A percentile compares a stretch with the other conserved stretches of the same genome.
phyloP scores from a whole-genome alignment of 2,113 vertebrate genomes.

The Puma concolor region DNA sequence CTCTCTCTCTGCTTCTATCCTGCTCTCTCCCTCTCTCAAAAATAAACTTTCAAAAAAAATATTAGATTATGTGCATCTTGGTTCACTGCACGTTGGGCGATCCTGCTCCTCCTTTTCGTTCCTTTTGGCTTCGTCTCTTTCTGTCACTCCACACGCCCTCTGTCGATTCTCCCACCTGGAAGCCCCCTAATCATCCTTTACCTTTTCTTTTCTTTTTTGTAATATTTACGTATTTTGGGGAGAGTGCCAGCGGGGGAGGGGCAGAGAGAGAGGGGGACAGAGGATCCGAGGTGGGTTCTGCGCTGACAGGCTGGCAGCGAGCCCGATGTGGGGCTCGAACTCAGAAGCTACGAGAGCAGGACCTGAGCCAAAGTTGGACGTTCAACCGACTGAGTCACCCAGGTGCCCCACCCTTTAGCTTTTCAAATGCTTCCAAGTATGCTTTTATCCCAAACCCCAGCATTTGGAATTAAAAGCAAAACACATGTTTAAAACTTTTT shows the following conservation, averaged over 20 bases:
- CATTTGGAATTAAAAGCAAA: conserved; percentile 49
- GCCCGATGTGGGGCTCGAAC: no score
- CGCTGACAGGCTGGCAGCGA: no score
- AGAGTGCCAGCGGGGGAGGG: no score
- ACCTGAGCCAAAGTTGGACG: no score
- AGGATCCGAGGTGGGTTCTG: no score
- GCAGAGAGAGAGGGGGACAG: no score
- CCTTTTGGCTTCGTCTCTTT: not conserved
- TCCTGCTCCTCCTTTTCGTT: not conserved
- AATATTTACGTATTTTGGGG: no score
- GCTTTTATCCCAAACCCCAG: not conserved
- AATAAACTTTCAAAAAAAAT: no score
- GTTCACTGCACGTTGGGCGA: not conserved
- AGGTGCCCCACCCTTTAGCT: not conserved
- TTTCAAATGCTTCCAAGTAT: conserved; percentile 43
- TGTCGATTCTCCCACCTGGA: not conserved
- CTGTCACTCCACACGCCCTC: not conserved
- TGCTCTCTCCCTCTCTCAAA: no score
- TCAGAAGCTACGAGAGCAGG: no score
- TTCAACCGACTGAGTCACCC: no score
- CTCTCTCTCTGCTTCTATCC: no score
- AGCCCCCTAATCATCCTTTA: not conserved
- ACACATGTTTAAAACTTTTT: not conserved
- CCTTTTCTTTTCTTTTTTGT: not conserved
- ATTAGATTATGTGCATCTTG: not conserved